Conservation (phyloP, 2,113 vertebrate genomes). For the Sigmodon hispidus region DNA sequence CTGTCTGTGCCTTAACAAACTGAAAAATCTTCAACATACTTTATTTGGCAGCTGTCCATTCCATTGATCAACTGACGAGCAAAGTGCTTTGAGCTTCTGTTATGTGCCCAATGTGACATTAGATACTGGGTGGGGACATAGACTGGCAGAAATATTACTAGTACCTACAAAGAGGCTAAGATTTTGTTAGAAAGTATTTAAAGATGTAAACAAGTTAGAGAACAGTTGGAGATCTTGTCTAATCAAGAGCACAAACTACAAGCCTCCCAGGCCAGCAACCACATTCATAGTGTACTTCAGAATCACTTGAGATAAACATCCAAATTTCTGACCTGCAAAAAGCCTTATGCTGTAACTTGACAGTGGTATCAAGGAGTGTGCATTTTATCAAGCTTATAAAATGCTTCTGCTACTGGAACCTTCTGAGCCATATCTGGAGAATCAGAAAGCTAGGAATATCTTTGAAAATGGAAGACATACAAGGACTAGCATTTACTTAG, state of each 20-base stretch:
- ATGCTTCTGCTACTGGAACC: neutral
- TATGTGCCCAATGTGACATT: neutral
- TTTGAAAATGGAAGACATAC: neutral
- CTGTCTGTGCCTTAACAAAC: neutral
- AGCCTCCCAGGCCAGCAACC: neutral
- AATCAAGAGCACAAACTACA: neutral
- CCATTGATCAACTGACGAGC: constrained; percentile 2
- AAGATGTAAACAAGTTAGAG: neutral
- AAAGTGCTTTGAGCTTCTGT: constrained; percentile 19
- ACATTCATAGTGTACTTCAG: neutral
- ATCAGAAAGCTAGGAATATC: constrained; percentile 1
- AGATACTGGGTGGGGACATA: neutral
- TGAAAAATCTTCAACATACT: constrained; percentile 46
- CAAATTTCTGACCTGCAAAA: constrained; percentile 19
- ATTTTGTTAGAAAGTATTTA: constrained; percentile 18
- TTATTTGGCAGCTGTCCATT: constrained; percentile 24
- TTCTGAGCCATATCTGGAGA: neutral
- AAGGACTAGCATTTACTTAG: neutral
- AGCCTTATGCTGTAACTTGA: neutral
- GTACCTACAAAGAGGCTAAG: neutral
- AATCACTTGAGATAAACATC: constrained; percentile 36
- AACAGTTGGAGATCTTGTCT: neutral
- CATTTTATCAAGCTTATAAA: constrained; percentile 29
- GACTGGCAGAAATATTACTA: neutral
- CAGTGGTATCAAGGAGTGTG: neutral